Evolutionary conservation across 2,797 vertebrate genomes (phyloP), one percentile per base, ranked within the genome.

Genomic region (Trematomus bernacchii): DNA sequence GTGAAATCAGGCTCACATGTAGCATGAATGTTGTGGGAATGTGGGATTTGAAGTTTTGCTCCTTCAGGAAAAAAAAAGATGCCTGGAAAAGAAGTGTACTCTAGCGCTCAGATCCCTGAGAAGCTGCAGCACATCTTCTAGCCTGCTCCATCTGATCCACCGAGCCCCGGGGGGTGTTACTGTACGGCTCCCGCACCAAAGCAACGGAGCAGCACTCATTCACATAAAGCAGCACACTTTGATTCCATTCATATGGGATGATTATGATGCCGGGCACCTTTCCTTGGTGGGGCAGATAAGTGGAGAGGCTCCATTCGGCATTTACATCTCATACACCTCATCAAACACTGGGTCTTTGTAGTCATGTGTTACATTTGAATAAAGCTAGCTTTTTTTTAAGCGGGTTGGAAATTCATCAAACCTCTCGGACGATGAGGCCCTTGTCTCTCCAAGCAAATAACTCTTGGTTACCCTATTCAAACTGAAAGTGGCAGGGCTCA

Each of bases 401-500:
- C 76, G 43, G 74, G 3, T 76, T 14, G 68, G 57, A 90, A 91
- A 90, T 70, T 85, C 84, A 87, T 89, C 87, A 87, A 77, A 74
- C 73, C 83, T 47, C 59, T 62, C 19, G 48, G 75, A 75, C 63
- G 48, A 61, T 1, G 61, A 84, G 87, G 75, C 76, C 70, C 78
- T 85, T 73, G 85, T 88, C 91, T 90, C 77, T 83, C 77, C 79
- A 27, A 68, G 89, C 87, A 91, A 93, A 91, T 84, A 90, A 84
- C 82, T 83, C 85, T 65, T 66, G 83, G 86, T 88, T 86, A 87
- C 83, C 89, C 79, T 82, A 85, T 82, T 85, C 86, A 91, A 90
- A 93, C 80, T 79, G 83, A 86, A 92, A 91, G 90, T 87, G 90
- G 89, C 91, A 91, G 86, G 80, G 80, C 87, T 93, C 89, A 86